Percentiles rank a stretch among this genome's conserved stretches.
phyloP scores from a whole-genome alignment of 2,888 invertebrate genomes.

The Dichetophora obliterata region DNA sequence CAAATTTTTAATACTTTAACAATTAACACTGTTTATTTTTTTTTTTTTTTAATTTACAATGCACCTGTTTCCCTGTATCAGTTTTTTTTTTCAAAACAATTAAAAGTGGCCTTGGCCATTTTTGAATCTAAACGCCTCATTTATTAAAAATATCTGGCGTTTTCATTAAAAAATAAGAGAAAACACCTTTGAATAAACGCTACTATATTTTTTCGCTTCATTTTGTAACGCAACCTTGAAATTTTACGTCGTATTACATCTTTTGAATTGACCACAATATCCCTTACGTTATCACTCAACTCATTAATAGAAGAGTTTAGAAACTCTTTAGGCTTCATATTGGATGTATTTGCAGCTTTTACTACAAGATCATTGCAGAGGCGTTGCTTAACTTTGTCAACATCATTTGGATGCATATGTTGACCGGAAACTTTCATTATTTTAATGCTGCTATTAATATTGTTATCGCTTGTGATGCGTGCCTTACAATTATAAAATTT shows the following conservation, averaged over 20 bases:
- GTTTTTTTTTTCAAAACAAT: no score
- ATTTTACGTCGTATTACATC: slow-evolving; percentile 40
- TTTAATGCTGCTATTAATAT: slow-evolving; percentile 50
- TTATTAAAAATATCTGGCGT: no score
- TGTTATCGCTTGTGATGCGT: slow-evolving; percentile 57
- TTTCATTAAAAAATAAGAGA: no score
- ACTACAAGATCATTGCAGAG: slow-evolving; percentile 50
- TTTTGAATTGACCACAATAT: slow-evolving; percentile 38
- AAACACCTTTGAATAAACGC: neutral
- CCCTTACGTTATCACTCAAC: slow-evolving; percentile 30
- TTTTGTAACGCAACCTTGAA: slow-evolving; percentile 26
- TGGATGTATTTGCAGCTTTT: slow-evolving; percentile 23
- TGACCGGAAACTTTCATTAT: slow-evolving; percentile 59
- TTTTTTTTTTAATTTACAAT: no score
- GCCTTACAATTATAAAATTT: slow-evolving; percentile 60
- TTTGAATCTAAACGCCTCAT: no score
- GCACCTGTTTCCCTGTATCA: no score
- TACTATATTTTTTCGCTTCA: neutral
- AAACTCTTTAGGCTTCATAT: slow-evolving; percentile 32
- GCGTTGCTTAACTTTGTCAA: slow-evolving; percentile 49
- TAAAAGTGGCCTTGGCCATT: no score
- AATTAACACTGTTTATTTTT: no score
- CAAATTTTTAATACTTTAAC: no score
- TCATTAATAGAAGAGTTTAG: slow-evolving; percentile 15
- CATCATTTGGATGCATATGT: slow-evolving; percentile 56